Evolutionary conservation across 2,797 vertebrate genomes (phyloP), one percentile per base, ranked within the genome.

Genomic region (Rhinophrynus dorsalis): DNA sequence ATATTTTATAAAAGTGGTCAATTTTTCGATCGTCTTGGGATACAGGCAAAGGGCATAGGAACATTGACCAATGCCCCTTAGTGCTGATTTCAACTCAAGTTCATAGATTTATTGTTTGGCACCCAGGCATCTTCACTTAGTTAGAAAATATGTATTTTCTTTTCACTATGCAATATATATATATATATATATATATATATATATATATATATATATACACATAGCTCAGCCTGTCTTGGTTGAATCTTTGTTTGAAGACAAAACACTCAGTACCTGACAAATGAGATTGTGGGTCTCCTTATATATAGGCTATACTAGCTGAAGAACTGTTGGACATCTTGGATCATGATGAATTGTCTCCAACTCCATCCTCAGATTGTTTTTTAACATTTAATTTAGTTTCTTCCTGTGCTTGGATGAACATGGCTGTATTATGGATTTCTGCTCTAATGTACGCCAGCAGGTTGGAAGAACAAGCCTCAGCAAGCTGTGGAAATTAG

Each of bases 331-430:
- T 84, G 89, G 92, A 93, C 90, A 68, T 90, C 88, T 84, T 84
- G 82, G 92, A 96, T 94, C 91, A 94, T 98, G 96, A 98, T 98
- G 95, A 96, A 98, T 98, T 92, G 93, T 95, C 90, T 92, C 91
- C 89, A 94, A 90, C 91, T 90, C 89, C 83, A 89, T 91, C 84
- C 90, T 90, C 90, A 97, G 95, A 98, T 97, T 98, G 96, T 98
- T 98, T 96, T 94, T 96, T 96, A 96, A 96, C 94, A 94, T 96
- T 97, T 98, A 97, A 98, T 98, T 97, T 95, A 95, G 95, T 97
- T 98, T 97, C 94, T 97, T 98, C 96, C 96, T 96, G 95, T 96
- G 95, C 95, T 97, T 95, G 92, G 93, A 94, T 96, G 96, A 96
- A 93, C 95, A 96, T 92, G 88, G 92, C 88, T 90, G 85, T 88